Evolutionary conservation across 2,797 vertebrate genomes (phyloP).

Genomic region (Gymnoscopelus braueri): DNA sequence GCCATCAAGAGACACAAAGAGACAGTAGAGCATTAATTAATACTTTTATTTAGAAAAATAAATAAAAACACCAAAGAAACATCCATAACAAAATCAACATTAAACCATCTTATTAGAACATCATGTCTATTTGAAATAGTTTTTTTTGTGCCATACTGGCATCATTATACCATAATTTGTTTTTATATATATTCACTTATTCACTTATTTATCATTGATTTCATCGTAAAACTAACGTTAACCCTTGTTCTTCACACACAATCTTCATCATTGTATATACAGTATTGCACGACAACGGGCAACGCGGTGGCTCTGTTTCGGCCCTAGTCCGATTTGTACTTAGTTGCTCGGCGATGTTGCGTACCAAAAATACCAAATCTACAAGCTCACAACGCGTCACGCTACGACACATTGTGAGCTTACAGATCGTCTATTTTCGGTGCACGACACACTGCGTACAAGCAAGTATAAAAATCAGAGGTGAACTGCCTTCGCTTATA

Average conservation of each 20-base stretch:
- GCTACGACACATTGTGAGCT: too few species aligned
- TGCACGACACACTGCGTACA: too few species aligned
- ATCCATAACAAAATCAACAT: slow-evolving; percentile 62
- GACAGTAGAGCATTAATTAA: slow-evolving; percentile 21
- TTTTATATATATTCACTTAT: slow-evolving; percentile 16
- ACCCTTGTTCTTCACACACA: not conserved
- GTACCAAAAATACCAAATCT: too few species aligned
- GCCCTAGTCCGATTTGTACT: not conserved
- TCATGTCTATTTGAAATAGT: slow-evolving; percentile 15
- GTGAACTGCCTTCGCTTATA: too few species aligned
- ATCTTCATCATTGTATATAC: slow-evolving; percentile 31
- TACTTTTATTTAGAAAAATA: slow-evolving; percentile 78
- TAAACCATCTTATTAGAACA: slow-evolving; percentile 40
- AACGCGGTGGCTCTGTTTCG: not conserved
- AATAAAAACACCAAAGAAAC: slow-evolving; percentile 69
- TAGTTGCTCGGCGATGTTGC: too few species aligned
- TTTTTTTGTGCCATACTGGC: slow-evolving; percentile 6
- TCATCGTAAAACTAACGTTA: slow-evolving; percentile 3
- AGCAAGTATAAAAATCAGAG: too few species aligned
- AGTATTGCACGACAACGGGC: slow-evolving; percentile 28
- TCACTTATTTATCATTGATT: not conserved
- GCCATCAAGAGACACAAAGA: not conserved
- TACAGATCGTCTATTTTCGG: too few species aligned
- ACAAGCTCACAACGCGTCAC: too few species aligned
- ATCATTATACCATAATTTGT: not conserved